phyloP scores from a whole-genome alignment of 2,113 vertebrate species.

The Periophthalmodon schlosseri region DNA sequence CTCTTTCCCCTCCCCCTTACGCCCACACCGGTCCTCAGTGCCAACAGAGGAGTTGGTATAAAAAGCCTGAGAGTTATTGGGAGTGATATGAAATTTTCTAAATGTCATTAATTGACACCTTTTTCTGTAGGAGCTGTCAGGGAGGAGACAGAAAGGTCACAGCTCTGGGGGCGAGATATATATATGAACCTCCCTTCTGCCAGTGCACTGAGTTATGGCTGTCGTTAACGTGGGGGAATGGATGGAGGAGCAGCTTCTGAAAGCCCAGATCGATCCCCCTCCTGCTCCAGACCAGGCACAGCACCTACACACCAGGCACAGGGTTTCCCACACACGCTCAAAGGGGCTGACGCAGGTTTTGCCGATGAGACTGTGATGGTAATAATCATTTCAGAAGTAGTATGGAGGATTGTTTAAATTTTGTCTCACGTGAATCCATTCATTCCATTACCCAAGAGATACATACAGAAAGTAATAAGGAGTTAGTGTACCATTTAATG shows the following conservation, averaged over 20 bases:
- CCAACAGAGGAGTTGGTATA: constrained; percentile 64
- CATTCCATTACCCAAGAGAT: too few relatives aligned
- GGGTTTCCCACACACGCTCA: constrained; percentile 56
- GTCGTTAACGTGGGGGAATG: constrained; percentile 78
- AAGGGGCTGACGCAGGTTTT: constrained; percentile 44
- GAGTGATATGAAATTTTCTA: constrained; percentile 79
- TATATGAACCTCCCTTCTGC: constrained; percentile 67
- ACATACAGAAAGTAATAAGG: too few relatives aligned
- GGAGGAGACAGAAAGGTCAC: constrained; percentile 79
- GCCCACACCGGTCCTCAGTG: constrained; percentile 47
- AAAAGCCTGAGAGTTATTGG: constrained; percentile 76
- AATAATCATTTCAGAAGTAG: too few relatives aligned
- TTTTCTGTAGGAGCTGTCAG: constrained; percentile 75
- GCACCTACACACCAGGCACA: constrained; percentile 41
- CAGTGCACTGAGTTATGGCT: constrained; percentile 76
- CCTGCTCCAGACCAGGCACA: constrained; percentile 58
- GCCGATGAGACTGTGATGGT: not conserved
- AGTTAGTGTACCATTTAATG: too few relatives aligned
- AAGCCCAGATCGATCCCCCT: constrained; percentile 74
- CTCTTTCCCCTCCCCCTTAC: constrained; percentile 28
- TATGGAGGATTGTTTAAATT: too few relatives aligned
- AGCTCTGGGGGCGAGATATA: constrained; percentile 70
- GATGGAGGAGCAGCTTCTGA: constrained; percentile 71
- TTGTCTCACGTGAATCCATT: too few relatives aligned
- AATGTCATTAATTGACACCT: constrained; percentile 84